Evolutionary conservation across 2,888 invertebrate species (phyloP), one percentile per base, ranked within the genome.

Genomic region (Agriopis aurantiaria): DNA sequence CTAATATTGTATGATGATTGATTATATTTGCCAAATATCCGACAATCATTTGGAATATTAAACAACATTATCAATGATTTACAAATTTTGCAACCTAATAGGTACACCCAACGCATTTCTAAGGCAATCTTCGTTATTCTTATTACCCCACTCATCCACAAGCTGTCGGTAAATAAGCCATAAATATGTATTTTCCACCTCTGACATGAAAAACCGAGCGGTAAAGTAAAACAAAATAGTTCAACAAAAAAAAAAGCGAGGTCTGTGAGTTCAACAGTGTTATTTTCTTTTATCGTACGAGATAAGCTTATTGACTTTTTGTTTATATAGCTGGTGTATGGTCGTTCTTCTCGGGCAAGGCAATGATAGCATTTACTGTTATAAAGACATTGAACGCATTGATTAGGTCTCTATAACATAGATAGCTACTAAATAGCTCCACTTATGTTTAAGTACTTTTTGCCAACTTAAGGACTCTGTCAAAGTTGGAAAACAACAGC

Each of bases 281-380:
- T 23, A 52, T 52, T 52, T 52, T 52, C 52, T 51, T 52, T 52
- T 52, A 52, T 52, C 17, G 52, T 52, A 48, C 5, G 10, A 23
- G 52, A 55, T 41, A 55, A 14, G 14, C 41, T 55, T 55, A 55
- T 55, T 41, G 40, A 14, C 17, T 52, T 61, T 23, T 45, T 62
- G 61, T 53, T 62, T 53, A 23, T 17, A 11, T 33, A 33, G n/a
- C 23, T n/a, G 41, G 33, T 41, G 43, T 52, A 52, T 11, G 9
- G 17, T 33, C 53, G 49, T 43, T 49, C 49, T 65, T 56, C 56
- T 48, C 40, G 7, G 40, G 33, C 33, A 55, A 45, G 40, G 51
- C 48, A 57, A 23, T 10, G n/a, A 43, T n/a, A 23, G 41, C n/a
- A 41, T 14, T 55, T 48, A 64, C 48, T 63, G n/a, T 56, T 55